Conservation (phyloP, 2,797 vertebrate genomes). For the Hyperoplus immaculatus region DNA sequence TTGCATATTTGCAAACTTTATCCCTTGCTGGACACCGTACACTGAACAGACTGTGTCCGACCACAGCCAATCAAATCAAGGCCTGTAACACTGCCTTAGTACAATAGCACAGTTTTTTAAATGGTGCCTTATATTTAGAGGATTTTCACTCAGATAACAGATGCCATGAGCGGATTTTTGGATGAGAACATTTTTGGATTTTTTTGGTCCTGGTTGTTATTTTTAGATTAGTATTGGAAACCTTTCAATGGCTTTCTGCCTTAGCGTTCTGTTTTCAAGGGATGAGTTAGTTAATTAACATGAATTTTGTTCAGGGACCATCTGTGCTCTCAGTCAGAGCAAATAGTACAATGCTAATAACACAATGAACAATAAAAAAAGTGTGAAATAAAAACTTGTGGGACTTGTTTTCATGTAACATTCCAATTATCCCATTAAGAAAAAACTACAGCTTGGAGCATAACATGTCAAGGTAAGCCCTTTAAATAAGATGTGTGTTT, state of each 20-base stretch:
- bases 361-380: conserved; percentile 8
- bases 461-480: conserved; percentile 55
- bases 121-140: conserved; percentile 65
- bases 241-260: conserved; percentile 16
- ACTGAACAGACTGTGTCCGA: not conserved
- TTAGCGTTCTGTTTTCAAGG: conserved; percentile 1
- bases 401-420: conserved; percentile 31
- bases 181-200: conserved; percentile 38
- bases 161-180: conserved; percentile 57
- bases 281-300: conserved; percentile 33
- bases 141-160: conserved; percentile 63
- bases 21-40: not conserved
- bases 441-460: conserved; percentile 30
- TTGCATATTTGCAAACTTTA: not conserved
- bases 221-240: conserved; percentile 23
- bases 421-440: conserved; percentile 29
- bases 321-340: not conserved
- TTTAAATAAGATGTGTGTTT: conserved; percentile 49
- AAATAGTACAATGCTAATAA: conserved; percentile 30
- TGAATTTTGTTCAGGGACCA: conserved; percentile 9
- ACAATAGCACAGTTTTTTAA: conserved; percentile 41
- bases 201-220: conserved; percentile 17
- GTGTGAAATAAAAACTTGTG: conserved; percentile 14
- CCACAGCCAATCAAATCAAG: not conserved
- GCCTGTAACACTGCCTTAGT: not conserved